Evolutionary conservation across 2,888 invertebrate species (phyloP), one percentile per base, ranked within the genome.

Genomic region (Sclerodermus sp.): DNA sequence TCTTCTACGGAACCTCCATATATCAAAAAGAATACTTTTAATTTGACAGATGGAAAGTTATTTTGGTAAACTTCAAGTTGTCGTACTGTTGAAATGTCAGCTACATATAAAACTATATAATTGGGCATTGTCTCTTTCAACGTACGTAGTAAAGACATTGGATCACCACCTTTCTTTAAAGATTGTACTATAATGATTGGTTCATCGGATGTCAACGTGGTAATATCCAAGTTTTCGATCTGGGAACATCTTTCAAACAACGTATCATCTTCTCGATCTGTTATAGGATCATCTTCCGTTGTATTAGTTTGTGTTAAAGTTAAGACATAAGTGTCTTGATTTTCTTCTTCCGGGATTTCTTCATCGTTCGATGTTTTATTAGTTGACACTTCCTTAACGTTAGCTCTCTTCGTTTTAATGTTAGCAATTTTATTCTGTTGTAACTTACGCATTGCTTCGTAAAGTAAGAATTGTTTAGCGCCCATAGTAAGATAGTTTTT

Each of bases 1-100:
- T 99, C 99, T 79, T 99, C 99, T 0, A 95, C 93, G 6, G 98
- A 97, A 53, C 90, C 90, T 9, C 88, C 87, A 74, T 96, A 95
- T 59, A 96, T 85, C 42, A 99, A 76, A 68, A 96, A 94, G 78
- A 92, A 98, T 8, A 98, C 88, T 68, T 87, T 87, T 4, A 89
- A 74, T 13, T 80, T 74, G 0, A 82, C 76, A 0, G 68, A 64
- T 16, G 80, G 74, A 65, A 80, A 66, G 18, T 71, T 71, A 53
- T 79, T 79, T 61, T 82, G 91, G 70, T 85, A 93, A 53, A 88
- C 85, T 82, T 98, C 98, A 49, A 98, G 84, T 77, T 95, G 93
- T 17, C 98, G 81, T 8, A 97, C 89, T 16, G 93, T 88, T 0
- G 90, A 84, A 58, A 97, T 85, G 70, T 96, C 93, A 46, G 87